Evolutionary conservation across 2,888 invertebrate species (phyloP).

Genomic region (Lasioglossum vierecki): DNA sequence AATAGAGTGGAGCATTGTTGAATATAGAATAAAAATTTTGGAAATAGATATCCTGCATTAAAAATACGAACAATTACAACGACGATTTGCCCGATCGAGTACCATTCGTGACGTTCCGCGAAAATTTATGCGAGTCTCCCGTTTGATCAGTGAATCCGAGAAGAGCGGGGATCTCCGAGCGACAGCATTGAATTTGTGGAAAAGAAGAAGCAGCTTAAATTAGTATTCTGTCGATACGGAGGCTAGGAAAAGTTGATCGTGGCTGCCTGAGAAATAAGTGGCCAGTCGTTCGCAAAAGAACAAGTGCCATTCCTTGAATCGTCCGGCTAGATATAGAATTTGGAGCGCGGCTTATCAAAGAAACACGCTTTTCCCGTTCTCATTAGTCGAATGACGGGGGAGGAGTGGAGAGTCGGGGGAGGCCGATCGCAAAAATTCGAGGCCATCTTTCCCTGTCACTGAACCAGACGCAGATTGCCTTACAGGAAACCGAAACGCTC

Average conservation of each 20-base stretch:
- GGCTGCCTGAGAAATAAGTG: not conserved
- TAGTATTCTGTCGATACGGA: conserved; percentile 7
- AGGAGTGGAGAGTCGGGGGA: not conserved
- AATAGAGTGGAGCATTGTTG: too few species aligned
- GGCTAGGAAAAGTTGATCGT: not conserved
- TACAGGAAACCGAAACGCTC: not conserved
- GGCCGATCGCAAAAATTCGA: conserved; percentile 19
- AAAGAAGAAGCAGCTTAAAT: not conserved
- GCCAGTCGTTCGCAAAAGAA: conserved; percentile 2
- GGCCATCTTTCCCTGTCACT: conserved; percentile 5
- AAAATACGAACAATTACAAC: not conserved
- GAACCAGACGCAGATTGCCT: conserved; percentile 6
- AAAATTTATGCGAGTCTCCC: not conserved
- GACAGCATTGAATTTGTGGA: not conserved
- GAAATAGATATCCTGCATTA: too few species aligned
- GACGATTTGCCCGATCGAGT: not conserved
- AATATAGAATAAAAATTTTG: too few species aligned
- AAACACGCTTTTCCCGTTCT: conserved; percentile 13
- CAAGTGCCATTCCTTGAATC: conserved; percentile 1
- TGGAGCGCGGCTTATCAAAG: not conserved
- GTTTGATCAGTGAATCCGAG: not conserved
- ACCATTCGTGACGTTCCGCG: not conserved
- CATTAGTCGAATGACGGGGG: conserved; percentile 6
- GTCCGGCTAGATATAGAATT: conserved; percentile 10
- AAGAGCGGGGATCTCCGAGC: not conserved